Evolutionary conservation across 92 coral and sea anemone genomes (phyloP), one percentile per base, ranked within the genome.

Genomic region (Anthopleura xanthogrammica): DNA sequence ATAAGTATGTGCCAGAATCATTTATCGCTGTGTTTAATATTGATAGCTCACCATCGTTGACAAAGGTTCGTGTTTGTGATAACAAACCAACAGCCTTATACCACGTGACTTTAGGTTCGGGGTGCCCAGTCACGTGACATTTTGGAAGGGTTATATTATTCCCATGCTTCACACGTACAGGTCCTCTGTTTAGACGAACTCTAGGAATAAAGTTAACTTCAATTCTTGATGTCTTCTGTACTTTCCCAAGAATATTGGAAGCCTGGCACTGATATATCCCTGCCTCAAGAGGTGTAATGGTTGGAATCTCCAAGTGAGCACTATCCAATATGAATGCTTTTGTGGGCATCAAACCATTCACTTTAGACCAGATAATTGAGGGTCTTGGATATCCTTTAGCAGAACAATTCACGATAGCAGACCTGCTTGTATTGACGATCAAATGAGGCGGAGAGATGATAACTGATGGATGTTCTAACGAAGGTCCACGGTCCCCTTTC

Each of bases 301-400:
- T 16, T 16, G 11, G 19, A 7, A 80, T 62, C 77, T 16, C 77
- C 0, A 80, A 77, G 23, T 60, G 23, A 8, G 58, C 46, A 19
- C 22, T 66, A n/a, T 48, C 77, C 24, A 43, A 14, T 60, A 80
- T 11, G 4, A 77, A 19, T 60, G 72, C 58, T 20, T 41, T 60
- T 22, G 3, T 20, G 1, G 72, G 40, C 17, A 79, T 0, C 40
- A 66, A n/a, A 52, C 84, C 88, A 24, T 79, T 56, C 4, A 85
- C 40, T 75, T 79, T 85, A n/a, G 74, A 78, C 88, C 88, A 86
- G 10, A 17, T 23, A 64, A 74, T n/a, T 16, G 11, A 23, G 14
- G 88, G 88, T 7, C 40, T 50, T 16, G 88, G 88, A 77, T 80
- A 78, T 58, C 84, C 85, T 22, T 56, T 86, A 13, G 75, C 84